Base-by-base conservation (phyloP, 2,797 vertebrate genomes). In the Poecile montanus region DNA sequence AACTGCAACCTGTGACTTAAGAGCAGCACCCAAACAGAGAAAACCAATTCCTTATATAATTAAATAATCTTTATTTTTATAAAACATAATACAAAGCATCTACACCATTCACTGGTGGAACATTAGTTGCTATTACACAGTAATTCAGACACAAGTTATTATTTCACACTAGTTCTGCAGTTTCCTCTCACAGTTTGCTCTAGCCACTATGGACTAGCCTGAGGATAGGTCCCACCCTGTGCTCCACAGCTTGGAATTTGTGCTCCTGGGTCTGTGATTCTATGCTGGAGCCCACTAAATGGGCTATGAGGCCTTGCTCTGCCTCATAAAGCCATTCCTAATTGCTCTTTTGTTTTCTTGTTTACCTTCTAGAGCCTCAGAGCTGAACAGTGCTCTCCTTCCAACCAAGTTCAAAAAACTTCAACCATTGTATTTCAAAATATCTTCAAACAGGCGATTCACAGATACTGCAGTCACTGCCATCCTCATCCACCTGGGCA, bases 41-140 rank as follows among this genome's bases (percentile, higher is more conserved):
- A 38, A 63, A 8, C 19, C 21, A 63, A 38, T 57, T 60, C 84
- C 27, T 89, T 27, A 2, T 67, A 7, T 89, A 89, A 90, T 95
- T 83, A 97, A 98, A 97, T 95, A 95, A 62, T 76, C 78, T 97
- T 98, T 97, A 97, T 98, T 98, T 95, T 96, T 97, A 97, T 94
- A 98, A 98, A 98, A 98, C 89, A 76, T 88, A 70, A 85, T 98
- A 98, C 91, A 97, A 97, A 97, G 96, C 68, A 51, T 96, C 95
- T 97, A 97, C 96, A 97, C 96, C 95, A 89, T 95, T 96, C 94
- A 96, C 95, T 93, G 97, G 94, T 96, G 96, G 80, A 95, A 88
- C 88, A 78, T 97, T 89, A 96, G 91, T 93, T 66, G 89, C 96
- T 97, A 97, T 97, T 97, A 97, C 97, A 97, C 88, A 97, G 97